Evolutionary conservation across 2,797 vertebrate genomes (phyloP).

Genomic region (Antrozous pallidus): DNA sequence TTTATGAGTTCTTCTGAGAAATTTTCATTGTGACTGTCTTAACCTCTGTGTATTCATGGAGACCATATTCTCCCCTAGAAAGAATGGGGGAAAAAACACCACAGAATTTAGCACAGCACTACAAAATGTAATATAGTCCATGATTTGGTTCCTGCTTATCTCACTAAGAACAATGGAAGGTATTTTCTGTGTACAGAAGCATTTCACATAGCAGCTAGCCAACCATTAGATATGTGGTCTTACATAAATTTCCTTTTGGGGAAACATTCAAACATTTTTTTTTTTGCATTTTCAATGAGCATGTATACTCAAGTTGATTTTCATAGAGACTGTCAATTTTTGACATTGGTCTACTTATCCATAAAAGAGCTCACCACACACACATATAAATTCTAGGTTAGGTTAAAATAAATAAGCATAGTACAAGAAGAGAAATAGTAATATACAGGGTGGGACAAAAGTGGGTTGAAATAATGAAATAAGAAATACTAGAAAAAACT

Average conservation of each 20-base stretch:
- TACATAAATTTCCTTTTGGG: not conserved
- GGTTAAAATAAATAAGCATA: not conserved
- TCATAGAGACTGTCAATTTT: not conserved
- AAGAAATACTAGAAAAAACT: not conserved
- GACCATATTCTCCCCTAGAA: constrained; percentile 89
- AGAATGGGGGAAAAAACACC: constrained; percentile 48
- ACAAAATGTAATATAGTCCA: not conserved
- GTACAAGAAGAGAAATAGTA: not conserved
- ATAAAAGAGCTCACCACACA: not conserved
- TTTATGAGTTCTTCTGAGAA: constrained; percentile 90
- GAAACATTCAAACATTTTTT: not conserved
- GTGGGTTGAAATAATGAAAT: not conserved
- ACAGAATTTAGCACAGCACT: constrained; percentile 19
- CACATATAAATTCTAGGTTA: not conserved
- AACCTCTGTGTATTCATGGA: constrained; percentile 91
- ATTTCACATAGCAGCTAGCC: not conserved
- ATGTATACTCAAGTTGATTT: not conserved
- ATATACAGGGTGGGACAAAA: not conserved
- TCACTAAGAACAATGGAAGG: not conserved
- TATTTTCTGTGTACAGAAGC: not conserved
- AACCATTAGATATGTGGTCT: not conserved
- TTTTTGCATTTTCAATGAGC: not conserved
- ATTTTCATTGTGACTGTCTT: constrained; percentile 92
- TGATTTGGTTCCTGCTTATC: not conserved
- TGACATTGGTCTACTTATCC: not conserved